phyloP scores from a whole-genome alignment of 2,888 invertebrate genomes.

The Nasonovia ribisnigri region DNA sequence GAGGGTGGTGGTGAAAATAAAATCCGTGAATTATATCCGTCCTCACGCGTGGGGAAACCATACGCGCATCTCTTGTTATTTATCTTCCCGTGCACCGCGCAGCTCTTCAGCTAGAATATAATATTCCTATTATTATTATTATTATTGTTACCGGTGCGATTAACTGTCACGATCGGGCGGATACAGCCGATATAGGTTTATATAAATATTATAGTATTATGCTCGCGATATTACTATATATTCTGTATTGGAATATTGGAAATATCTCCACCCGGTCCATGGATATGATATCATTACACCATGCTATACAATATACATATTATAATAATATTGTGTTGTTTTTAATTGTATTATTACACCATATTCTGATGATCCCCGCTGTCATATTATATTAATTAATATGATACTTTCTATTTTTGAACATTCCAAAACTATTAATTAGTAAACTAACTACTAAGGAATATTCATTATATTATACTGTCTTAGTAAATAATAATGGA shows the following conservation, averaged over 20 bases:
- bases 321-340: too few relatives aligned
- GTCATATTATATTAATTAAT: too few relatives aligned
- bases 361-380: too few relatives aligned
- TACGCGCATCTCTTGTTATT: constrained; percentile 9
- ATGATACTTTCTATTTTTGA: background rate
- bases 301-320: background rate
- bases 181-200: background rate
- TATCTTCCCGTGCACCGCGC: background rate
- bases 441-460: too few relatives aligned
- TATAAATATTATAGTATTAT: constrained; percentile 12
- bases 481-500: background rate
- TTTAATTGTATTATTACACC: too few relatives aligned
- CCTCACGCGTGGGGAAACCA: background rate
- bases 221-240: background rate
- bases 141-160: background rate
- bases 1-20: background rate
- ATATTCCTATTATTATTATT: background rate
- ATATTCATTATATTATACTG: too few relatives aligned
- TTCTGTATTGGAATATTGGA: background rate
- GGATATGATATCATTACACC: background rate
- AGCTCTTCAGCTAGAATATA: background rate
- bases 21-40: constrained; percentile 43
- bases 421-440: background rate
- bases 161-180: background rate
- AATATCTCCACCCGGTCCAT: background rate